These are phyloP conservation scores for Anodontia alba DNA, from an alignment of 2,888 invertebrate species.

Conservation along the genomic window DNA sequence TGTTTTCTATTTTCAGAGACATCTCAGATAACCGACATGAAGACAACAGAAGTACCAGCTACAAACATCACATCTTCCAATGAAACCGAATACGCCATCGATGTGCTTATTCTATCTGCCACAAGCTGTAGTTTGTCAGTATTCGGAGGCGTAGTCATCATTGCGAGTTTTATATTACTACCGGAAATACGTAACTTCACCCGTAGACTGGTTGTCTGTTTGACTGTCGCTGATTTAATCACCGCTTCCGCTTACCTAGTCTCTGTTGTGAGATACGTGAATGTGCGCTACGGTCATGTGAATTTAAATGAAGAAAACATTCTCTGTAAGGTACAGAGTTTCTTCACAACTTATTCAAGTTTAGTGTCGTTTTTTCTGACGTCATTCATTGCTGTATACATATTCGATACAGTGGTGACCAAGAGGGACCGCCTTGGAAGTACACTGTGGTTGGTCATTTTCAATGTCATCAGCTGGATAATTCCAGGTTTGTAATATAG, in stretches of 20 bases:
- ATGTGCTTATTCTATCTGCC: background rate
- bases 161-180: conserved; percentile 39
- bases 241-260: conserved; percentile 35
- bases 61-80: background rate
- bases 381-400: conserved; percentile 46
- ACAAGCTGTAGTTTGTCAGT: conserved; percentile 53
- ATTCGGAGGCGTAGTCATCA: conserved; percentile 44
- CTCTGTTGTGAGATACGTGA: background rate
- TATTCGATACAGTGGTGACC: conserved; percentile 34
- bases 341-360: conserved; percentile 54
- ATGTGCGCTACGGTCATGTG: background rate
- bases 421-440: background rate
- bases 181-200: conserved; percentile 49
- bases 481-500: conserved; percentile 39
- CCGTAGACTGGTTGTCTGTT: conserved; percentile 45
- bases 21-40: background rate
- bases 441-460: background rate
- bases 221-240: conserved; percentile 53
- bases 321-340: conserved; percentile 49
- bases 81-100: background rate
- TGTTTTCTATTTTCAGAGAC: no score
- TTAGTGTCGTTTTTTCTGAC: conserved; percentile 59
- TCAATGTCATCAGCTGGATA: conserved; percentile 37
- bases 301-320: background rate
- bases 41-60: background rate